phyloP scores from a whole-genome alignment of 2,113 vertebrate species.

The Pachyramphus minor region DNA sequence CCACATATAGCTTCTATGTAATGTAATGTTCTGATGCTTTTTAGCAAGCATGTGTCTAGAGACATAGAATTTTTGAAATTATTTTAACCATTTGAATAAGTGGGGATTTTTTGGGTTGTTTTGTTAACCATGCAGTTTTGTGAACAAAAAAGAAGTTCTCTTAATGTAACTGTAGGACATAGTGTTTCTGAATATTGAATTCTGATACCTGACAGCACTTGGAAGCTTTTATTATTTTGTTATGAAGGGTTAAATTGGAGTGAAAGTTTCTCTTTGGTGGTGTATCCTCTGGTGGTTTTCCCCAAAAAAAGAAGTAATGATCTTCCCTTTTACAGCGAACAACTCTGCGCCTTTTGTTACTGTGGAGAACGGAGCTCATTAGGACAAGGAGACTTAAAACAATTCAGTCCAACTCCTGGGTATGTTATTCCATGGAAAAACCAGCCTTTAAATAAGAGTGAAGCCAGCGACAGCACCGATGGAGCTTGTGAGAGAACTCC shows the following conservation, averaged over 20 bases:
- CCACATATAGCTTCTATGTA: too few species aligned
- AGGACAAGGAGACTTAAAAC: conserved; percentile 92
- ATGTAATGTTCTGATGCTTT: not conserved
- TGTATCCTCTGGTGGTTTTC: not conserved
- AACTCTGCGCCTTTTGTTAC: conserved; percentile 98
- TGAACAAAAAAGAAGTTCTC: not conserved
- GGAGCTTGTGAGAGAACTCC: conserved; percentile 74
- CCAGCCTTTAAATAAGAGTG: conserved; percentile 80
- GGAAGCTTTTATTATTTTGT: not conserved
- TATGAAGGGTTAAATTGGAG: not conserved
- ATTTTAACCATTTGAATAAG: not conserved
- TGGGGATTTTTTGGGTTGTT: not conserved
- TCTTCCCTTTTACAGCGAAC: conserved; percentile 77
- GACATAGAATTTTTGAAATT: not conserved
- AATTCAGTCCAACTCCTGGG: conserved; percentile 88
- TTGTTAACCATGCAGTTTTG: not conserved
- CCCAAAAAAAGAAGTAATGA: not conserved
- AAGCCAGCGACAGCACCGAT: conserved; percentile 76
- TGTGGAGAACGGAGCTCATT: conserved; percentile 87
- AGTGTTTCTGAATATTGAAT: not conserved
- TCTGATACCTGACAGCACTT: not conserved
- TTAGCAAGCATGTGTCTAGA: not conserved
- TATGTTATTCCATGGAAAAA: conserved; percentile 79
- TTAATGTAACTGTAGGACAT: not conserved
- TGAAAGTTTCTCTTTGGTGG: not conserved